Evolutionary conservation across 2,888 invertebrate genomes (phyloP), one percentile per base, ranked within the genome.

Genomic region (Noctua fimbriata): DNA sequence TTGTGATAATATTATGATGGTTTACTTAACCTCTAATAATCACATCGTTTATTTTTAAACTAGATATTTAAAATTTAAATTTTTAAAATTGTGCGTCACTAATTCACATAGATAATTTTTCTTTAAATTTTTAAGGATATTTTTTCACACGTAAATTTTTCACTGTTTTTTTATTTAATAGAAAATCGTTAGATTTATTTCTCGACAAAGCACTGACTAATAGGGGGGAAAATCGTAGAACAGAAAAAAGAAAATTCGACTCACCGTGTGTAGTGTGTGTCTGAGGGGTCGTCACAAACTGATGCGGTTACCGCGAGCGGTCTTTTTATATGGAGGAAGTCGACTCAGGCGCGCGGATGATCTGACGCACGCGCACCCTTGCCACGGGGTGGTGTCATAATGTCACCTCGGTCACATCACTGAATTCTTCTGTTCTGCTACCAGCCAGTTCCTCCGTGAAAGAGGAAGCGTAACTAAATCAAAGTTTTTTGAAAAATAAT

Each of bases 271-370:
- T 87, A 92, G 93, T 92, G 92, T 92, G 87, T 93, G 90, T 91
- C 88, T 89, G 90, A 91, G 91, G 92, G 91, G 91, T 93, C 90
- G 94, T 94, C 95, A 96, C 96, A 90, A 94, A 96, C 96, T 96
- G 96, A 94, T 94, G 96, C 94, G 94, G 91, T 85, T 86, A 92
- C 93, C 93, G 88, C 73, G 84, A 86, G 92, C 93, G 87, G 73
- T 78, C 90, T 94, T 94, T 95, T 94, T 96, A 96, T 96, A 96
- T 94, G 91, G 94, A 94, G 95, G 94, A 94, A 94, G 92, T 91
- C 88, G 74, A 85, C 79, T 85, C 83, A 87, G 73, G 86, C 79
- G 86, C 83, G 87, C 81, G 82, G 88, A 82, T 87, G 87, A 89
- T 88, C 83, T 87, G 89, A 87, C 87, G 89, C 93, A 92, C 93